phyloP scores from a whole-genome alignment of 2,113 vertebrate species.

The Pithys albifrons region DNA sequence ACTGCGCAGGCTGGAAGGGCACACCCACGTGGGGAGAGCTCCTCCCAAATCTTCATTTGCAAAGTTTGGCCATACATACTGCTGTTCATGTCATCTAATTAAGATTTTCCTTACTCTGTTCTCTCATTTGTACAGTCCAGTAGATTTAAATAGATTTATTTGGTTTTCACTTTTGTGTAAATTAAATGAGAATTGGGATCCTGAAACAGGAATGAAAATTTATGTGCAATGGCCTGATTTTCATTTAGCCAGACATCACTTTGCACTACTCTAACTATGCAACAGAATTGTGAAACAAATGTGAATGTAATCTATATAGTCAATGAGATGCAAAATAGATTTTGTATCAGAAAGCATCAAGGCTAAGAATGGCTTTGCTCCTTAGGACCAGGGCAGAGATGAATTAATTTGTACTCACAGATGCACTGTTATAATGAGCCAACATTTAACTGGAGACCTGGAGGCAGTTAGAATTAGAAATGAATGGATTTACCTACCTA shows the following conservation, averaged over 20 bases:
- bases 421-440: neutral
- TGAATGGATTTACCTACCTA: constrained; percentile 10
- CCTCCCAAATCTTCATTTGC: too few species aligned
- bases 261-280: neutral
- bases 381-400: neutral
- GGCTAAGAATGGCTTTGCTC: constrained; percentile 12
- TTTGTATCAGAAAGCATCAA: constrained; percentile 32
- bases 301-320: neutral
- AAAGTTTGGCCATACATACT: too few species aligned
- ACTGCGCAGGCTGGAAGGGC: too few species aligned
- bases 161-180: neutral
- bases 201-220: neutral
- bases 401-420: neutral
- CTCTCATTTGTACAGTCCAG: neutral
- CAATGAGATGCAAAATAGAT: constrained; percentile 5
- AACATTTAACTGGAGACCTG: neutral
- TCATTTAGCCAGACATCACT: neutral
- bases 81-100: neutral
- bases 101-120: neutral
- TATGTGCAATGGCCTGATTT: neutral
- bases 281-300: neutral
- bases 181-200: neutral
- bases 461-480: constrained; percentile 18
- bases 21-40: too few species aligned
- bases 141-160: neutral